Evolutionary conservation across 2,797 vertebrate genomes (phyloP).

Genomic region (Malurus leucopterus): DNA sequence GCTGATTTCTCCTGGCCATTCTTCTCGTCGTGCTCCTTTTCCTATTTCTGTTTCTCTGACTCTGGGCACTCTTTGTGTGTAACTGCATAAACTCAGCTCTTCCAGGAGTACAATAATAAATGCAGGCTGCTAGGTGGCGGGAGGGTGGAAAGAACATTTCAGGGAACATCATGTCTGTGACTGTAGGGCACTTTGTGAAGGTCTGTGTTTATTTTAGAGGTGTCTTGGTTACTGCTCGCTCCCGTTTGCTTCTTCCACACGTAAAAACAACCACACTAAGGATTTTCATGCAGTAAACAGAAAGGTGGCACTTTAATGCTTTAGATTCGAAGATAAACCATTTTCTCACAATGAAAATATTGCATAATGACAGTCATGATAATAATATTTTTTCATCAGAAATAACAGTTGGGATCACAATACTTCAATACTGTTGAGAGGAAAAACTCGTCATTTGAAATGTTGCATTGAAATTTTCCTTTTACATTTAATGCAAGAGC

Average conservation of each 20-base stretch:
- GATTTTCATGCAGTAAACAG: not conserved
- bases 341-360: not conserved
- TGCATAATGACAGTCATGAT: not conserved
- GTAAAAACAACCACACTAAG: not conserved
- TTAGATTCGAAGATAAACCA: not conserved
- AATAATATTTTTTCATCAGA: not conserved
- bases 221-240: not conserved
- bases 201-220: not conserved
- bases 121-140: not conserved
- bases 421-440: not conserved
- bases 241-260: not conserved
- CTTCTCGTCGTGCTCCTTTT: not conserved
- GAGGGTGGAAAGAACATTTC: not conserved
- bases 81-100: not conserved
- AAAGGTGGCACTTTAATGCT: not conserved
- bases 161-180: not conserved
- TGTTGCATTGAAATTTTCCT: not conserved
- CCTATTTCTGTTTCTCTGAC: not conserved
- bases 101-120: not conserved
- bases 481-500: not conserved
- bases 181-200: not conserved
- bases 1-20: not conserved
- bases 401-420: not conserved
- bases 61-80: not conserved
- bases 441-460: not conserved